phyloP scores from a whole-genome alignment of 2,888 invertebrate genomes.

The Drosophila ezoana region DNA sequence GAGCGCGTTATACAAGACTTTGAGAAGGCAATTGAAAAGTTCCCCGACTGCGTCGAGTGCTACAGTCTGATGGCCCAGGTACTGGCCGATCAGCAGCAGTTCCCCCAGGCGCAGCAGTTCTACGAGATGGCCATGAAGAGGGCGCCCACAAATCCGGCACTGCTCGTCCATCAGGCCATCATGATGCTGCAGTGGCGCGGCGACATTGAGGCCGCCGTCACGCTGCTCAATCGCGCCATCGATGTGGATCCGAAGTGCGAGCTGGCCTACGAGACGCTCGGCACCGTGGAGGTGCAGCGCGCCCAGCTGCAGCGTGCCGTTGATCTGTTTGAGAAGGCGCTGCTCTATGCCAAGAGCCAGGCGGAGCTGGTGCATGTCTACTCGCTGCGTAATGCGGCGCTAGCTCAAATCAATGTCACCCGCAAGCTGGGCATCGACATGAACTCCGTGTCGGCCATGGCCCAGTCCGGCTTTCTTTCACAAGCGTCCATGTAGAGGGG shows the following conservation, averaged over 20 bases:
- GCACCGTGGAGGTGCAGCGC: conserved; percentile 96
- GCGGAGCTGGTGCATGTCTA: conserved; percentile 96
- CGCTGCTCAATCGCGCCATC: conserved; percentile 92
- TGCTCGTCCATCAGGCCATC: conserved; percentile 94
- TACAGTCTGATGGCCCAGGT: conserved; percentile 96
- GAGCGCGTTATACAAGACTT: conserved; percentile 90
- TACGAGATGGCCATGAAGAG: conserved; percentile 92
- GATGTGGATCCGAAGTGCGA: conserved; percentile 96
- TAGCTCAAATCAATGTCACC: conserved; percentile 93
- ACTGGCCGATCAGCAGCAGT: conserved; percentile 93
- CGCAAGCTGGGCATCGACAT: conserved; percentile 89
- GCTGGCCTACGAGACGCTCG: conserved; percentile 97
- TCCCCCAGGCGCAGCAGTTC: conserved; percentile 92
- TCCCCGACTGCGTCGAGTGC: conserved; percentile 94
- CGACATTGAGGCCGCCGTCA: conserved; percentile 91
- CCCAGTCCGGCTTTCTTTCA: conserved; percentile 65
- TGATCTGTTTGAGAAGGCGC: conserved; percentile 94
- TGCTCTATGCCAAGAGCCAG: conserved; percentile 93
- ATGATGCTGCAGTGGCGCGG: conserved; percentile 94
- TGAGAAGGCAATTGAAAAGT: conserved; percentile 90
- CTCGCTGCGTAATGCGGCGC: conserved; percentile 94
- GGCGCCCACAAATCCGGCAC: conserved; percentile 93
- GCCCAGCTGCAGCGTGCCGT: conserved; percentile 93
- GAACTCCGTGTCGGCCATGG: conserved; percentile 82
- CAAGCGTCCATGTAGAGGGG: conserved; percentile 42